Evolutionary conservation across 2,113 vertebrate genomes (phyloP).

Genomic region (Parotia lawesii): DNA sequence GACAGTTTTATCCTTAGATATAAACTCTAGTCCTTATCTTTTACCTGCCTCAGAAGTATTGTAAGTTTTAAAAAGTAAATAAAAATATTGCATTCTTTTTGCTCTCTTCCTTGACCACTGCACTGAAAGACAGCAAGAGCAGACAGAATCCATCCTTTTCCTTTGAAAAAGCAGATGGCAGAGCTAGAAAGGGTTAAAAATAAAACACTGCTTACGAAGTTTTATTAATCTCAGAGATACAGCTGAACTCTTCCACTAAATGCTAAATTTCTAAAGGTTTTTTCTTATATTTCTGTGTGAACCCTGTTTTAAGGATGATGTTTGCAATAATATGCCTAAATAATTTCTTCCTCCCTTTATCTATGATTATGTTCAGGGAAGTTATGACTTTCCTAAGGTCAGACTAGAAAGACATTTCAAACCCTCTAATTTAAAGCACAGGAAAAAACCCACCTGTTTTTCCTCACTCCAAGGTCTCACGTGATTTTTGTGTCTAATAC

Average conservation of each 20-base stretch:
- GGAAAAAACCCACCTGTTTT: not conserved
- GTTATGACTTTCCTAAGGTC: not conserved
- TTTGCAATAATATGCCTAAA: not conserved
- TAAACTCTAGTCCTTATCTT: not conserved
- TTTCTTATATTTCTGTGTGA: not conserved
- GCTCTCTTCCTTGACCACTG: not conserved
- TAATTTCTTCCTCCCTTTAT: not conserved
- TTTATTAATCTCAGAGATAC: not conserved
- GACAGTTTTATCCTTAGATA: not conserved
- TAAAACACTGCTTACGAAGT: not conserved
- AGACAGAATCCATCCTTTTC: not conserved
- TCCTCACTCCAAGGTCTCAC: not conserved
- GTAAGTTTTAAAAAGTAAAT: not conserved
- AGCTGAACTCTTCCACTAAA: not conserved
- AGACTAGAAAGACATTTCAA: not conserved
- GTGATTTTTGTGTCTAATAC: not conserved
- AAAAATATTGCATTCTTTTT: not conserved
- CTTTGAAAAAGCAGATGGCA: not conserved
- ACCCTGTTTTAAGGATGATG: not conserved
- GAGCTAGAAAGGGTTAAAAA: not conserved
- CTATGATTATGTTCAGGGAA: not conserved
- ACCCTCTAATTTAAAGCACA: not conserved
- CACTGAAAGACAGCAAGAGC: not conserved
- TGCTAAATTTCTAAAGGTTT: not conserved
- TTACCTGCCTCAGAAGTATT: not conserved